Conservation (phyloP, 1,140 invertebrate species). For the Hormaphis cornu region DNA sequence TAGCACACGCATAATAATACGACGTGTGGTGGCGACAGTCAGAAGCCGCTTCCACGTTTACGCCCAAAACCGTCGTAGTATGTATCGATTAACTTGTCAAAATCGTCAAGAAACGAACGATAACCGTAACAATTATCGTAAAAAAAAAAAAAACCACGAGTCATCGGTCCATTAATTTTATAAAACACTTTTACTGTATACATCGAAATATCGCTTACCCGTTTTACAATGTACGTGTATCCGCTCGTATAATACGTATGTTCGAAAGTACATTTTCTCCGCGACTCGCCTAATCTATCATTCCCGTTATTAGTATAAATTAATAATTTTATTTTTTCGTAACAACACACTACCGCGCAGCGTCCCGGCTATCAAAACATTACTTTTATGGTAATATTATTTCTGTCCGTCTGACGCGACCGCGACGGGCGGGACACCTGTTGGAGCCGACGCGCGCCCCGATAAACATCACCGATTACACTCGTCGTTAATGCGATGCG, state of each 20-base stretch:
- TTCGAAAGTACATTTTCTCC: too few relatives aligned
- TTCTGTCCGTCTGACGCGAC: neutral
- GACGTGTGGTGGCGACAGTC: constrained; percentile 29
- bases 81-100: constrained; percentile 29
- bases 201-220: neutral
- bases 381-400: neutral
- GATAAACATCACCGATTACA: constrained; percentile 28
- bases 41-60: constrained; percentile 30
- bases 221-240: too few relatives aligned
- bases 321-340: too few relatives aligned
- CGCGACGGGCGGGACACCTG: too few relatives aligned
- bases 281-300: too few relatives aligned
- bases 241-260: too few relatives aligned
- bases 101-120: neutral
- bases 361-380: neutral
- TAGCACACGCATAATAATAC: too few relatives aligned
- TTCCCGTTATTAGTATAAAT: too few relatives aligned
- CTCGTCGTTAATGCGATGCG: constrained; percentile 1
- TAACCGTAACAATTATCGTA: neutral
- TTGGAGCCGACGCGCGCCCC: neutral
- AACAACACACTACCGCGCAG: too few relatives aligned
- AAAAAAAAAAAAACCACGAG: neutral
- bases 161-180: constrained; percentile 28
- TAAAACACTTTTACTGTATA: constrained; percentile 15
- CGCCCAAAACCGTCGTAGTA: neutral